Evolutionary conservation across 2,888 invertebrate species (phyloP).

Genomic region (Pheosia tremula): DNA sequence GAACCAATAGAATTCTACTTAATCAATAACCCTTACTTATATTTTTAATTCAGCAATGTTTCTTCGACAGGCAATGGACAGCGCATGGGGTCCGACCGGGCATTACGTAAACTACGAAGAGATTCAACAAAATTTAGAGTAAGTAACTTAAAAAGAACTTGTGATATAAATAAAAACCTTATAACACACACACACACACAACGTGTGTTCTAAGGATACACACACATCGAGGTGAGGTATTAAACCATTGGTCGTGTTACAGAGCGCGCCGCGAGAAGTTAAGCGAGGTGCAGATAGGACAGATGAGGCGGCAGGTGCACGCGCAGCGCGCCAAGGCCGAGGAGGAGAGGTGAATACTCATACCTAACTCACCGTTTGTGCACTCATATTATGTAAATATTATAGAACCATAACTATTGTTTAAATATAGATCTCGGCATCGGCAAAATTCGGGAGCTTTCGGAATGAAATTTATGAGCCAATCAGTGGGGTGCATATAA

Average conservation of each 20-base stretch:
- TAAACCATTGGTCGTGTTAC: slow-evolving; percentile 21
- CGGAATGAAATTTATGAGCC: no score
- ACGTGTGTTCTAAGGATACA: no score
- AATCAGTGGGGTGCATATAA: no score
- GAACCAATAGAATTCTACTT: no score
- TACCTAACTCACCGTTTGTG: not conserved
- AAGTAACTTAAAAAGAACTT: slow-evolving; percentile 54
- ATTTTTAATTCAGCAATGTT: slow-evolving; percentile 1
- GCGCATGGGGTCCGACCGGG: slow-evolving; percentile 79
- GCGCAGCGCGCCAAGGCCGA: slow-evolving; percentile 92
- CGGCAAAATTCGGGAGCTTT: no score
- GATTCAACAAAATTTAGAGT: slow-evolving; percentile 93
- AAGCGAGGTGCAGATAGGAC: slow-evolving; percentile 92
- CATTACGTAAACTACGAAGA: slow-evolving; percentile 95
- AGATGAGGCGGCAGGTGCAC: slow-evolving; percentile 92
- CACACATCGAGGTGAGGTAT: not conserved
- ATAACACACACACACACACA: not conserved
- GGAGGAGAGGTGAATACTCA: slow-evolving; percentile 89
- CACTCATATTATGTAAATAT: no score
- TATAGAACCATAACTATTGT: no score
- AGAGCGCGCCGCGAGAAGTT: slow-evolving; percentile 88
- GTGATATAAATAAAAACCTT: not conserved
- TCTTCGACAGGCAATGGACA: slow-evolving; percentile 69
- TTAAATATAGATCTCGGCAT: no score
- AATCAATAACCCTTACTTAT: no score